phyloP scores from a whole-genome alignment of 2,888 invertebrate species.

The Tyria jacobaeae region DNA sequence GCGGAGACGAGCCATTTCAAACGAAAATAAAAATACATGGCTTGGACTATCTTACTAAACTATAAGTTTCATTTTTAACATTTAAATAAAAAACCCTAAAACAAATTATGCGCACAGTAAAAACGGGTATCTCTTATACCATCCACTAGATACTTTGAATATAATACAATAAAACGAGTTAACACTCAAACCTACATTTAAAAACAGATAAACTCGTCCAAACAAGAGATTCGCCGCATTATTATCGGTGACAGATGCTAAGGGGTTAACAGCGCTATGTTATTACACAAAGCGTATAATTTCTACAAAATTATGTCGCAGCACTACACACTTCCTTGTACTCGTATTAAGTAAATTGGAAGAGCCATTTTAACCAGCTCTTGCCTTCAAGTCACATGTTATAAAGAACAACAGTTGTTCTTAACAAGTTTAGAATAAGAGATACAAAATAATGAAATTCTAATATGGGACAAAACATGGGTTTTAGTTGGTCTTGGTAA shows the following conservation, averaged over 20 bases:
- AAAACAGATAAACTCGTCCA: conserved; percentile 25
- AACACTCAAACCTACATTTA: conserved; percentile 22
- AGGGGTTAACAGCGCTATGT: conserved; percentile 59
- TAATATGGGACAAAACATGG: not conserved
- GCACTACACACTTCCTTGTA: conserved; percentile 48
- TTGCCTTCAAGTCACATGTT: conserved; percentile 37
- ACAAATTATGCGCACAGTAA: too few relatives aligned
- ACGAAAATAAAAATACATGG: too few relatives aligned
- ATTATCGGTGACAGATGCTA: conserved; percentile 63
- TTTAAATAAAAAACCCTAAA: too few relatives aligned
- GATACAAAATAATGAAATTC: not conserved
- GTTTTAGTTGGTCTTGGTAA: too few relatives aligned
- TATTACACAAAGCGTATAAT: conserved; percentile 59
- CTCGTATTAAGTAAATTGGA: conserved; percentile 48
- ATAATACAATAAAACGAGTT: not conserved
- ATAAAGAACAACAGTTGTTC: conserved; percentile 19
- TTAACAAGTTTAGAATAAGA: conserved; percentile 2
- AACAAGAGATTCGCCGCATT: conserved; percentile 59
- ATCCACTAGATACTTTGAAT: not conserved
- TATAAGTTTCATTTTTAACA: too few relatives aligned
- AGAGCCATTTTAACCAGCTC: conserved; percentile 49
- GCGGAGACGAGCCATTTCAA: too few relatives aligned
- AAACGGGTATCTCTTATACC: too few relatives aligned
- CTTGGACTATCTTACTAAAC: too few relatives aligned
- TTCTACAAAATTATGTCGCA: conserved; percentile 64